Evolutionary conservation across 2,888 invertebrate species (phyloP).

Genomic region (Ectemnius cavifrons): DNA sequence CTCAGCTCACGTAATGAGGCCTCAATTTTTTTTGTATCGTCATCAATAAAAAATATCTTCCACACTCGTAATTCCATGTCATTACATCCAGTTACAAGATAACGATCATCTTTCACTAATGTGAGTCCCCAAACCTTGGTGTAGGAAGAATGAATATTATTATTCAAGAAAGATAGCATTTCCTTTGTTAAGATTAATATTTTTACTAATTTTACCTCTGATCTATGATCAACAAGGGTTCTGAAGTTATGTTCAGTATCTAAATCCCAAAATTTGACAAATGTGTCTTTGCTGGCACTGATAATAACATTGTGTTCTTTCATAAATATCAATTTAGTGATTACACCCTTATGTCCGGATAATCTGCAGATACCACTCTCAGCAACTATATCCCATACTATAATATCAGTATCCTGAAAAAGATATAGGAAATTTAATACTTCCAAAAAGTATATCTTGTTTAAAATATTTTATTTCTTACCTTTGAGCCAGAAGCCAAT

Average conservation of each 20-base stretch:
- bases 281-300: constrained; percentile 94
- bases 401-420: constrained; percentile 91
- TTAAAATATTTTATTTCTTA: constrained; percentile 85
- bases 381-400: constrained; percentile 96
- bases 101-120: constrained; percentile 87
- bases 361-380: constrained; percentile 94
- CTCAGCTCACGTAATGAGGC: constrained; percentile 80
- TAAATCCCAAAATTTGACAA: constrained; percentile 98
- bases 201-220: constrained; percentile 82
- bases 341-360: constrained; percentile 93
- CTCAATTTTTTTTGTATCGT: constrained; percentile 73
- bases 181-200: constrained; percentile 1
- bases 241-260: constrained; percentile 97
- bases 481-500: constrained; percentile 59
- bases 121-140: constrained; percentile 90
- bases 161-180: constrained; percentile 31
- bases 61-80: constrained; percentile 93
- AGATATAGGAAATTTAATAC: constrained; percentile 4
- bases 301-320: constrained; percentile 83
- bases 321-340: constrained; percentile 90
- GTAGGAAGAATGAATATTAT: constrained; percentile 12
- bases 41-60: constrained; percentile 83
- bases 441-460: not conserved
- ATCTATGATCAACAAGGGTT: constrained; percentile 92
- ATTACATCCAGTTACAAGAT: constrained; percentile 92